phyloP scores from a whole-genome alignment of 30 jellyfish, hydroid and myxozoan species.

The Aurelia aurita complex sp. Pacific region DNA sequence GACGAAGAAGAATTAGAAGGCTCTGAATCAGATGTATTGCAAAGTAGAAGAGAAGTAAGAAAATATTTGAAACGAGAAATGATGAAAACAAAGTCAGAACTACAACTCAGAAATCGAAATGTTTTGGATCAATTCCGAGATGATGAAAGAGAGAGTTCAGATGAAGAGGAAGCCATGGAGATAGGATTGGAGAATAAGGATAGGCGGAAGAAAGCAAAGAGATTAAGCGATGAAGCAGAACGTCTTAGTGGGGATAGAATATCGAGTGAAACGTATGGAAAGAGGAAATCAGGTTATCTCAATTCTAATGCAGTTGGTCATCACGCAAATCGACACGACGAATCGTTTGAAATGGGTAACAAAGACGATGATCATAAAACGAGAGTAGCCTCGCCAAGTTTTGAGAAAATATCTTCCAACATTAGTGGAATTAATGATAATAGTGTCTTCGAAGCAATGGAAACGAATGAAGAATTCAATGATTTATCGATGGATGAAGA shows the following conservation, averaged over 20 bases:
- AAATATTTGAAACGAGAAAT: conserved; percentile 31
- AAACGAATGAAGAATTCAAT: conserved; percentile 43
- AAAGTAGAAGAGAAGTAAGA: conserved; percentile 50
- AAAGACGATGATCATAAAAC: background rate
- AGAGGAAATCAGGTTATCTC: background rate
- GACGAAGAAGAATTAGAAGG: conserved; percentile 91
- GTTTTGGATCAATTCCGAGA: conserved; percentile 29
- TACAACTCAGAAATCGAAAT: conserved; percentile 43
- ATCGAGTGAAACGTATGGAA: no score
- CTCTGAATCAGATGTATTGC: conserved; percentile 60
- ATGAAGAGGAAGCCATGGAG: conserved; percentile 22
- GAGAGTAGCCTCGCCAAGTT: background rate
- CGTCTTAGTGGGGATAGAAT: no score
- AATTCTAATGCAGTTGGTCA: no score
- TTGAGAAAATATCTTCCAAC: background rate
- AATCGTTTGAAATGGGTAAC: background rate
- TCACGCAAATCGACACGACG: no score
- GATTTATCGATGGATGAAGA: conserved; percentile 56
- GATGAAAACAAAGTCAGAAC: conserved; percentile 33
- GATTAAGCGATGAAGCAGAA: no score
- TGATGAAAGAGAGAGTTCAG: conserved; percentile 16
- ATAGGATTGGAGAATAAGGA: background rate
- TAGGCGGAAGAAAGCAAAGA: background rate
- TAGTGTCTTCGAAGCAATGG: background rate
- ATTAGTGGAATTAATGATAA: background rate